A percentile compares a stretch with the other conserved stretches of the same genome.
These are phyloP conservation scores for Catalaphyllia jardinei DNA, from an alignment of 64 coral and sea anemone genomes.

Conservation along the genomic window DNA sequence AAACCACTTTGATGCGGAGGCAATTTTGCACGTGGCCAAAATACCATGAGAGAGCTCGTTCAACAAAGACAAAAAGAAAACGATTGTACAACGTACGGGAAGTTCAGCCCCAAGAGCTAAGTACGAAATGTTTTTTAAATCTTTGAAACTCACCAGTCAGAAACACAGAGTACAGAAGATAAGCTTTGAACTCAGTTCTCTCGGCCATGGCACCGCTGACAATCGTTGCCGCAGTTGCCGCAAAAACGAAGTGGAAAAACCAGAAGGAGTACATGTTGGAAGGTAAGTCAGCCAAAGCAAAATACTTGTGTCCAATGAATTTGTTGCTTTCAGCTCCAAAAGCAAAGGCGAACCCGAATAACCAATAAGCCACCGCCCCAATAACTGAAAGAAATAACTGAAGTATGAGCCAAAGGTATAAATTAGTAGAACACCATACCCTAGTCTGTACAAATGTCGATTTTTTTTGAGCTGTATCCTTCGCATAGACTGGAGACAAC, in stretches of 20 bases:
- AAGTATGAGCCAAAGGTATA: too few species aligned
- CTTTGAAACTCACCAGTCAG: conserved; percentile 43
- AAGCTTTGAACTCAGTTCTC: conserved; percentile 73
- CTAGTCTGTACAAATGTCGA: too few species aligned
- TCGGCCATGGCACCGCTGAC: conserved; percentile 80
- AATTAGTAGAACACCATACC: too few species aligned
- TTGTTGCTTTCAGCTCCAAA: conserved; percentile 50
- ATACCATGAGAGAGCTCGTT: too few species aligned
- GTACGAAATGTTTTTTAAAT: too few species aligned
- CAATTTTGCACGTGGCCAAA: too few species aligned
- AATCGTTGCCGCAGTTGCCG: conserved; percentile 76
- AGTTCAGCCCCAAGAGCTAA: too few species aligned
- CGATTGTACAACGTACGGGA: too few species aligned
- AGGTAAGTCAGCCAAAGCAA: conserved; percentile 46
- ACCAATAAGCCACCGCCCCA: conserved; percentile 63
- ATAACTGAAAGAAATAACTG: conserved; percentile 34
- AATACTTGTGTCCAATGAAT: conserved; percentile 64
- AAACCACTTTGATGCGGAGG: too few species aligned
- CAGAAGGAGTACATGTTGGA: conserved; percentile 25
- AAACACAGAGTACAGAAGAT: conserved; percentile 67
- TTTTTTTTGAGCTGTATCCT: too few species aligned
- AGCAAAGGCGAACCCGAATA: conserved; percentile 71
- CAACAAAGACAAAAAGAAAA: too few species aligned
- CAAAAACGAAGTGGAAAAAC: conserved; percentile 85
- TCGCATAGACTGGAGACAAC: too few species aligned